These are phyloP conservation scores for Amphiprion clarkii DNA, from an alignment of 2,797 vertebrate genomes.

Conservation along the genomic window DNA sequence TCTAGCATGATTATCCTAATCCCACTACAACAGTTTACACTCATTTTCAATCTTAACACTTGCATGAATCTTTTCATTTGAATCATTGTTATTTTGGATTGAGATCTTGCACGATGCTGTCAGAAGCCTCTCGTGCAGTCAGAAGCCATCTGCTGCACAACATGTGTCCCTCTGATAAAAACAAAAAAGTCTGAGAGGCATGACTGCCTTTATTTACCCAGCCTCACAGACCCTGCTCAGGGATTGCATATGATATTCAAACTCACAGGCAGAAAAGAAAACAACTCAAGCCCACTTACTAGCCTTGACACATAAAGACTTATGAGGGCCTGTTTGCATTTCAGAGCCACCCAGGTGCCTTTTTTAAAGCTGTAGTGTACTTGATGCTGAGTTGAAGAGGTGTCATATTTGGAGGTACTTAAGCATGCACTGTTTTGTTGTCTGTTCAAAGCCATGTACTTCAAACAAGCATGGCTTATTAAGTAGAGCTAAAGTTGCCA, in stretches of 20 bases:
- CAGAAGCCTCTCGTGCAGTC: conserved; percentile 37
- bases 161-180: conserved; percentile 62
- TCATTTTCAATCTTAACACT: conserved; percentile 3
- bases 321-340: conserved; percentile 81
- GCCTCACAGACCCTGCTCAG: conserved; percentile 58
- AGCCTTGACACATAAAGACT: conserved; percentile 75
- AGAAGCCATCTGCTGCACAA: conserved; percentile 51
- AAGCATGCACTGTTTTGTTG: conserved; percentile 80
- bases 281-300: conserved; percentile 74
- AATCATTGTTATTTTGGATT: conserved; percentile 29
- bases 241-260: conserved; percentile 65
- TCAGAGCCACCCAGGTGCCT: conserved; percentile 81
- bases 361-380: conserved; percentile 79
- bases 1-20: no score
- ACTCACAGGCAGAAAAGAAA: conserved; percentile 67
- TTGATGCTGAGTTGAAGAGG: conserved; percentile 81
- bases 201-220: conserved; percentile 75
- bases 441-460: conserved; percentile 80
- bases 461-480: conserved; percentile 80
- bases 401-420: conserved; percentile 82
- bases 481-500: conserved; percentile 79
- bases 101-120: conserved; percentile 15
- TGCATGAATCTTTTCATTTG: conserved; percentile 16
- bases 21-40: not conserved
- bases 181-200: conserved; percentile 62